A percentile compares a stretch with the other conserved stretches of the same genome.
phyloP scores from a whole-genome alignment of 2,797 vertebrate genomes.

The Falco novaeseelandiae region DNA sequence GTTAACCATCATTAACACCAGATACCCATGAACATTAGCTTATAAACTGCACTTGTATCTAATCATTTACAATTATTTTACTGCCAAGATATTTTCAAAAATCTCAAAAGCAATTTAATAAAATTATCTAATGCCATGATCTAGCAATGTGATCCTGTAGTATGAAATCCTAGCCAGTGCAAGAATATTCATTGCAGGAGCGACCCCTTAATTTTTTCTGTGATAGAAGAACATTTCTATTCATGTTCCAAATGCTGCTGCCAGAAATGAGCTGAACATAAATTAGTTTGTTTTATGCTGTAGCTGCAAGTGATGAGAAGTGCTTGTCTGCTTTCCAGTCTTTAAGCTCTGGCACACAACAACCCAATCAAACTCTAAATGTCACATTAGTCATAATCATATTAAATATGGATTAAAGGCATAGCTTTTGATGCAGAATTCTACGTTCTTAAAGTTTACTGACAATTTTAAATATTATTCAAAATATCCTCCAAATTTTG shows the following conservation, averaged over 20 bases:
- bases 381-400: constrained; percentile 25
- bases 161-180: neutral
- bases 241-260: neutral
- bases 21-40: neutral
- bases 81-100: neutral
- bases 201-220: neutral
- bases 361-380: constrained; percentile 15
- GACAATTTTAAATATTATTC: constrained; percentile 3
- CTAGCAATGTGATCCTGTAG: neutral
- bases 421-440: neutral
- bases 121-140: neutral
- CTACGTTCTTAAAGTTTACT: constrained; percentile 30
- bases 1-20: neutral
- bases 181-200: neutral
- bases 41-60: neutral
- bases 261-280: neutral
- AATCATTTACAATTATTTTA: neutral
- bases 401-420: constrained; percentile 56
- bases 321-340: neutral
- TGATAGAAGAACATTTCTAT: neutral
- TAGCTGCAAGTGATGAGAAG: neutral
- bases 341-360: neutral
- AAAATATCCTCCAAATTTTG: neutral
- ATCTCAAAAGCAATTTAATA: neutral
- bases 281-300: neutral